Percentiles rank a stretch among this genome's conserved stretches.
Conservation (phyloP, 2,797 vertebrate genomes). For the Babyrousa celebensis region DNA sequence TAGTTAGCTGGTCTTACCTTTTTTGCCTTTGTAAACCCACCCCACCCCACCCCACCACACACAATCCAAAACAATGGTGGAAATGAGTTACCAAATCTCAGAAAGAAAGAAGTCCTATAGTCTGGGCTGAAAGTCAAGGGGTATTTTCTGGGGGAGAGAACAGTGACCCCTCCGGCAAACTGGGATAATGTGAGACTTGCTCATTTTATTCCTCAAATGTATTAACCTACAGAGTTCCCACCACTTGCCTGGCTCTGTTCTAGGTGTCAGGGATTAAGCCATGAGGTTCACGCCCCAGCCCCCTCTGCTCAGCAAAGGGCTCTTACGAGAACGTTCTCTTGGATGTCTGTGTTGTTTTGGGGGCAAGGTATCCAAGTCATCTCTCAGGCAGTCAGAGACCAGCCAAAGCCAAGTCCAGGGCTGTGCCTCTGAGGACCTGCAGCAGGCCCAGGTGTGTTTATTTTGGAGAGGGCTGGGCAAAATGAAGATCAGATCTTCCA, state of each 20-base stretch:
- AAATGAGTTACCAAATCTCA: background rate
- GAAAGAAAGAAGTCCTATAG: background rate
- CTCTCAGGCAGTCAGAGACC: constrained; percentile 32
- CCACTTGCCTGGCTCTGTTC: background rate
- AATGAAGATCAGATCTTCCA: constrained; percentile 41
- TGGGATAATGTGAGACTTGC: background rate
- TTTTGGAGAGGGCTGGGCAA: constrained; percentile 85
- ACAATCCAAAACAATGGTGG: background rate
- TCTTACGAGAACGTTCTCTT: background rate
- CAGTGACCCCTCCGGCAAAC: background rate
- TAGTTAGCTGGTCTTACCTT: background rate
- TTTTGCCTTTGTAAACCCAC: background rate
- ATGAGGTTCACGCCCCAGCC: background rate
- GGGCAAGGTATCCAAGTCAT: constrained; percentile 19
- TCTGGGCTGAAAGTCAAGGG: constrained; percentile 20
- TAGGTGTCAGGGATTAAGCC: background rate
- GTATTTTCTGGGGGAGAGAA: background rate
- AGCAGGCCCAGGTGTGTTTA: constrained; percentile 75
- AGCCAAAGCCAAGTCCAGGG: constrained; percentile 31
- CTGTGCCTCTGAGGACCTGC: background rate
- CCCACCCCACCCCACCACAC: accelerated
- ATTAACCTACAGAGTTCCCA: background rate
- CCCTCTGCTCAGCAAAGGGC: background rate
- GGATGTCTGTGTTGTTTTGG: constrained; percentile 14
- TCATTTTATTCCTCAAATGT: background rate